Conservation (phyloP, 2,888 invertebrate species). For the Listrodromus nycthemerus region DNA sequence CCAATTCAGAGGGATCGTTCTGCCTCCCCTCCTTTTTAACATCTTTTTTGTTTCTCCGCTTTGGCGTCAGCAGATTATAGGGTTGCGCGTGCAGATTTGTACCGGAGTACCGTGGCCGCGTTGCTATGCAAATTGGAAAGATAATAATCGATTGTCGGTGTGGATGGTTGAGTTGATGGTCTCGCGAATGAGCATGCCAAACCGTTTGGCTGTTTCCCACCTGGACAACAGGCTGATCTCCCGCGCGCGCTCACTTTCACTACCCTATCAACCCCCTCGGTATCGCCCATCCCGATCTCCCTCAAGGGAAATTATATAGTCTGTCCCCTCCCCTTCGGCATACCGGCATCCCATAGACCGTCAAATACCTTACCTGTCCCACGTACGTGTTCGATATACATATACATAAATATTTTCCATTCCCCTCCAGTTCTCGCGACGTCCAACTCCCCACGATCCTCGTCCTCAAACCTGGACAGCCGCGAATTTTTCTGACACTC, state of each 20-base stretch:
- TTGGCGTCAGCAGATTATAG: slow-evolving; percentile 4
- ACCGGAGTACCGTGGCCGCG: slow-evolving; percentile 73
- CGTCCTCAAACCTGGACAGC: slow-evolving; percentile 52
- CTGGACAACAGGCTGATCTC: slow-evolving; percentile 68
- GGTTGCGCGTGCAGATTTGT: slow-evolving; percentile 76
- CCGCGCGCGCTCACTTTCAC: slow-evolving; percentile 63
- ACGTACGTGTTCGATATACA: slow-evolving; percentile 36
- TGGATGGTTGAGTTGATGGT: slow-evolving; percentile 81
- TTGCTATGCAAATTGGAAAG: slow-evolving; percentile 84
- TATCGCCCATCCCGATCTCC: slow-evolving; percentile 82
- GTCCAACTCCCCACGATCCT: slow-evolving; percentile 50
- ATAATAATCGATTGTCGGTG: slow-evolving; percentile 83
- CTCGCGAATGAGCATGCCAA: slow-evolving; percentile 78
- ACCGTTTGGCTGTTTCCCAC: slow-evolving; percentile 72
- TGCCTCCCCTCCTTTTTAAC: background rate
- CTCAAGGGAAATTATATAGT: slow-evolving; percentile 84
- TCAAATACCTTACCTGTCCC: slow-evolving; percentile 80
- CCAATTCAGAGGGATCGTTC: background rate
- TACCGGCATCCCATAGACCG: slow-evolving; percentile 73
- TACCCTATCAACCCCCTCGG: slow-evolving; percentile 67
- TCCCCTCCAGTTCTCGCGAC: slow-evolving; percentile 66
- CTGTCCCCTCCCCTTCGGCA: slow-evolving; percentile 67
- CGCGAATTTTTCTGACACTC: slow-evolving; percentile 68
- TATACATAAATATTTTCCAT: slow-evolving; percentile 72
- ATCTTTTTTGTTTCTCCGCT: slow-evolving; percentile 8